These are phyloP conservation scores for Tinamus major DNA, from an alignment of 2,797 vertebrate genomes.

Conservation along the genomic window DNA sequence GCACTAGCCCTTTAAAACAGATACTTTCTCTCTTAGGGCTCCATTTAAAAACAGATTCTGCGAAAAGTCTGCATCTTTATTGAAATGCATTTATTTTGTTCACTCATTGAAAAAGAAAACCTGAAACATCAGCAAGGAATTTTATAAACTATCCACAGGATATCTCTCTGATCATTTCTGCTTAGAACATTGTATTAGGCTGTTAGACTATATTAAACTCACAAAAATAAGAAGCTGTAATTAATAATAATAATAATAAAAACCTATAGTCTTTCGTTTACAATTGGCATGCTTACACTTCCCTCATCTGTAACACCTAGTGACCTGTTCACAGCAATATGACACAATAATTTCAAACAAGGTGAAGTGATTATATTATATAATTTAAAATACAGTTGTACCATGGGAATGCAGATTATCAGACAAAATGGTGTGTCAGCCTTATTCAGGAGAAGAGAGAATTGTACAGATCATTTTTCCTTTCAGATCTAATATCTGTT, in stretches of 20 bases:
- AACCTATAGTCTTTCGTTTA: constrained; percentile 9
- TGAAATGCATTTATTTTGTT: background rate
- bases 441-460: background rate
- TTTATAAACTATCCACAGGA: background rate
- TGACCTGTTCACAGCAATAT: background rate
- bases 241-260: background rate
- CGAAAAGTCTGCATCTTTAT: background rate
- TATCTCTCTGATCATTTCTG: background rate
- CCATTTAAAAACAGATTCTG: background rate
- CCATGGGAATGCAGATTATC: background rate
- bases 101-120: background rate
- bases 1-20: background rate
- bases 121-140: background rate
- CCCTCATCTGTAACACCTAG: background rate
- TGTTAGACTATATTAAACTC: background rate
- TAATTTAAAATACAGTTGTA: background rate
- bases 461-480: background rate
- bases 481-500: background rate
- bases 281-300: background rate
- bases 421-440: background rate
- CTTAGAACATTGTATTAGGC: background rate
- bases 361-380: background rate
- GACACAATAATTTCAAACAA: background rate
- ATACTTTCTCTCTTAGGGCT: background rate
- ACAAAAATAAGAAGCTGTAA: background rate